Evolutionary conservation across 2,797 vertebrate genomes (phyloP).

Genomic region (Peromyscus nudipes): DNA sequence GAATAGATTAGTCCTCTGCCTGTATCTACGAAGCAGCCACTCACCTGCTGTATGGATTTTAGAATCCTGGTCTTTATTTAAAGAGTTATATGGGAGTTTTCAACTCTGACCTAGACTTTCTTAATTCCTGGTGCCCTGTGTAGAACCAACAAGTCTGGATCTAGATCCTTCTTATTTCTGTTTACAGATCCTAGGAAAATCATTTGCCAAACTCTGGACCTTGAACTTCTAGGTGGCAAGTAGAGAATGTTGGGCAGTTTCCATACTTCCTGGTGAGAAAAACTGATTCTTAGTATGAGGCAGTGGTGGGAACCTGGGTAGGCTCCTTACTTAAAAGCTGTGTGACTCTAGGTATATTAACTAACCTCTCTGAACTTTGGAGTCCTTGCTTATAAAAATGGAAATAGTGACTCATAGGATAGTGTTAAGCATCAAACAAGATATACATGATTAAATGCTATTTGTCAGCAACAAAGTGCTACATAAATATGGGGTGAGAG

Average conservation of each 20-base stretch:
- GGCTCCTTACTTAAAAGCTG: neutral
- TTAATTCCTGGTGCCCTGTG: neutral
- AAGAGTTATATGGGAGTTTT: neutral
- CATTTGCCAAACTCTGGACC: neutral
- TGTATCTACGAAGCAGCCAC: neutral
- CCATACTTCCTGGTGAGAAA: neutral
- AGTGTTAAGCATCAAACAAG: neutral
- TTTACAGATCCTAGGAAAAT: neutral
- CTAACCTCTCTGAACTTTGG: neutral
- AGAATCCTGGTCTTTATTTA: neutral
- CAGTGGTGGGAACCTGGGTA: neutral
- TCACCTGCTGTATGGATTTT: neutral
- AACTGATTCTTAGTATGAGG: neutral
- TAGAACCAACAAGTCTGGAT: neutral
- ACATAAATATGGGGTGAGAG: neutral
- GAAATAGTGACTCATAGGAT: neutral
- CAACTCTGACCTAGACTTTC: neutral
- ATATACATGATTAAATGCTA: neutral
- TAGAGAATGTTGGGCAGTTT: neutral
- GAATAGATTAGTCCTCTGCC: neutral
- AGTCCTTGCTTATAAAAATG: conserved; percentile 38
- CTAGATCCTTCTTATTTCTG: neutral
- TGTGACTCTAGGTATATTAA: neutral
- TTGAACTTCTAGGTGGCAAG: neutral
- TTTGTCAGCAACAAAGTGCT: conserved; percentile 19